These are phyloP conservation scores for Scalopus aquaticus DNA, from an alignment of 2,113 vertebrate species.

Conservation along the genomic window DNA sequence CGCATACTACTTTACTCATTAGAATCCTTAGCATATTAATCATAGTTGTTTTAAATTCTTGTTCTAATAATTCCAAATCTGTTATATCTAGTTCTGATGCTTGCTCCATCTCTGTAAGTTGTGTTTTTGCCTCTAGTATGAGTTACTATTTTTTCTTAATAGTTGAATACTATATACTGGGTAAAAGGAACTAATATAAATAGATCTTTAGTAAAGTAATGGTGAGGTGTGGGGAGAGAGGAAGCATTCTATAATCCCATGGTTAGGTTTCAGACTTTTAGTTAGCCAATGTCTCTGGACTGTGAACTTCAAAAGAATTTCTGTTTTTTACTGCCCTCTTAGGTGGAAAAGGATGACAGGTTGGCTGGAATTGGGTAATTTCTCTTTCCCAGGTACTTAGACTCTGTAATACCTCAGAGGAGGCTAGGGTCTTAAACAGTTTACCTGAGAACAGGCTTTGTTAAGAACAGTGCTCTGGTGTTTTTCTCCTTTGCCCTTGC, in stretches of 20 bases:
- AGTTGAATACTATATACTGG: not conserved
- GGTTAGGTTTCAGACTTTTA: not conserved
- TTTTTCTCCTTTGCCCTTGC: not conserved
- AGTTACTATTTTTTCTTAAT: not conserved
- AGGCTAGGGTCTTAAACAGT: not conserved
- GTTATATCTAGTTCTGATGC: not conserved
- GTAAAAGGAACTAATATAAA: not conserved
- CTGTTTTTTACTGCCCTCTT: not conserved
- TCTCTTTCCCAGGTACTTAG: not conserved
- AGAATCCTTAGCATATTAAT: not conserved
- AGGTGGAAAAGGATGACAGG: not conserved
- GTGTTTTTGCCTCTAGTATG: not conserved
- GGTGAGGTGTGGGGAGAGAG: not conserved
- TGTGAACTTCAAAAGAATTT: not conserved
- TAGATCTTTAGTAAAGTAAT: not conserved
- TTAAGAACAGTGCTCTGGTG: not conserved
- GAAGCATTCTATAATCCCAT: not conserved
- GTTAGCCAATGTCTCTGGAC: not conserved
- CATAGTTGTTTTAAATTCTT: not conserved
- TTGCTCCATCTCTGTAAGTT: not conserved
- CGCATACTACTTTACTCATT: not conserved
- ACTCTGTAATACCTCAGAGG: not conserved
- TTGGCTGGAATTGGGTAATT: not conserved
- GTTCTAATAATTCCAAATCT: not conserved
- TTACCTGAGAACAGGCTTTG: not conserved